Evolutionary conservation across 1,140 invertebrate genomes (phyloP).

Genomic region (Drosophila kepulauana): DNA sequence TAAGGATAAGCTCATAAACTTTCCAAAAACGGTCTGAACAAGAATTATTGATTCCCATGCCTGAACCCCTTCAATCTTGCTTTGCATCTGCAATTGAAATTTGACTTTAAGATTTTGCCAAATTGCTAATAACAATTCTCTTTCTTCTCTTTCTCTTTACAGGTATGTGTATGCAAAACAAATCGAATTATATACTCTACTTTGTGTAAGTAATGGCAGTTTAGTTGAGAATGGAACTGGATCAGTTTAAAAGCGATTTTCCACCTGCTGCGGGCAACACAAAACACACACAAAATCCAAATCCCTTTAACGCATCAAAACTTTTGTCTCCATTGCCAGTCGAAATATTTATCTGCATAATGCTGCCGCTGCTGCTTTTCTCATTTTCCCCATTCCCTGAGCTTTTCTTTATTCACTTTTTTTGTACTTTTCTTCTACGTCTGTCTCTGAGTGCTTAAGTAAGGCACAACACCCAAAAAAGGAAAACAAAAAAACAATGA

Average conservation of each 20-base stretch:
- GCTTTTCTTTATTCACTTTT: conserved; percentile 32
- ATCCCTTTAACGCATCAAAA: conserved; percentile 67
- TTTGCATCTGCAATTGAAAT: conserved; percentile 17
- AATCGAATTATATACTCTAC: not conserved
- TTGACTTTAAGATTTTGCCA: conserved; percentile 26
- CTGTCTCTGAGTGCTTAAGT: conserved; percentile 18
- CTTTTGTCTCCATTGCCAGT: conserved; percentile 45
- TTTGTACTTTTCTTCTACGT: conserved; percentile 28
- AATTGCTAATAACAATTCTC: not conserved
- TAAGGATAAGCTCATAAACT: conserved; percentile 29
- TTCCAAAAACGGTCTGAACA: conserved; percentile 25
- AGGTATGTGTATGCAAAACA: conserved; percentile 31
- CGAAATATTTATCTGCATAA: conserved; percentile 68
- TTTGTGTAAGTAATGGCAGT: conserved; percentile 26
- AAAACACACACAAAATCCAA: conserved; percentile 43
- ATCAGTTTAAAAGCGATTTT: conserved; percentile 18
- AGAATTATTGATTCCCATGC: not conserved
- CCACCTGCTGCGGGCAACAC: conserved; percentile 35
- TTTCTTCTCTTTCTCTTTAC: conserved; percentile 35
- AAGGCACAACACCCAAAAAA: not conserved
- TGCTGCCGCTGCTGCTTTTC: conserved; percentile 52
- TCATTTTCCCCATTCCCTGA: not conserved
- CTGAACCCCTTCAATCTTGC: conserved; percentile 26
- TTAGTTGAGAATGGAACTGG: conserved; percentile 8
- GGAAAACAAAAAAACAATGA: not conserved